Base-by-base conservation (phyloP, 1,140 invertebrate species). In the Laodelphax striatellus region DNA sequence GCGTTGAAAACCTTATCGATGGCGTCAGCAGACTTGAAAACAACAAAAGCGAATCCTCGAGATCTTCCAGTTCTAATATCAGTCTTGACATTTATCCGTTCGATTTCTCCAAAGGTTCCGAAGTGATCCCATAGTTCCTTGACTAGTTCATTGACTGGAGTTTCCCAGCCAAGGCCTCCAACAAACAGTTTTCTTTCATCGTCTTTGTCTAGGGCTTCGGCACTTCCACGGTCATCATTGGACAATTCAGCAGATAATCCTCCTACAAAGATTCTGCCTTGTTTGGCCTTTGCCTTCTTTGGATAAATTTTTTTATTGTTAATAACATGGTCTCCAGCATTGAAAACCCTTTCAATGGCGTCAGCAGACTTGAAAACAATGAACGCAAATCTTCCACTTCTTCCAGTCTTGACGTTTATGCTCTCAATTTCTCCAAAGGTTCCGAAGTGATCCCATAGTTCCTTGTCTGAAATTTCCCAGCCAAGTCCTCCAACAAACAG, bases 391-490 rank as follows among this genome's bases (percentile, higher is more conserved):
- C 83, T 83, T 68, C 84, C 71, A 2, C 80, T 81, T 58, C 81
- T 69, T 38, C 82, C 82, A 59, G 79, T 81, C 68, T 85, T 85
- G 16, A 84, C 78, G 55, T 78, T 77, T 50, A 83, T 76, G 65
- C 81, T 81, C 62, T 81, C n/a, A n/a, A n/a, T 92, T 80, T 96
- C 94, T 21, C 82, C 82, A 63, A 78, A 85, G 63, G 81, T 79
- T 24, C 74, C 71, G 65, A 85, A 85, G 69, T 84, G 77, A 54
- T 94, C 90, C 67, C 89, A 82, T 53, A 96, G 76, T 81, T 95
- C 92, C 85, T 92, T 94, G 77, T 97, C 92, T 73, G 91, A 91
- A 19, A 94, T 97, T 81, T 96, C 92, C 92, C 94, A 97, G 80
- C 92, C 96, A 62, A 97, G 78, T 62, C 92, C 94, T 71, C 94